Conservation (phyloP, 2,797 vertebrate genomes). For the Botia almorhae region DNA sequence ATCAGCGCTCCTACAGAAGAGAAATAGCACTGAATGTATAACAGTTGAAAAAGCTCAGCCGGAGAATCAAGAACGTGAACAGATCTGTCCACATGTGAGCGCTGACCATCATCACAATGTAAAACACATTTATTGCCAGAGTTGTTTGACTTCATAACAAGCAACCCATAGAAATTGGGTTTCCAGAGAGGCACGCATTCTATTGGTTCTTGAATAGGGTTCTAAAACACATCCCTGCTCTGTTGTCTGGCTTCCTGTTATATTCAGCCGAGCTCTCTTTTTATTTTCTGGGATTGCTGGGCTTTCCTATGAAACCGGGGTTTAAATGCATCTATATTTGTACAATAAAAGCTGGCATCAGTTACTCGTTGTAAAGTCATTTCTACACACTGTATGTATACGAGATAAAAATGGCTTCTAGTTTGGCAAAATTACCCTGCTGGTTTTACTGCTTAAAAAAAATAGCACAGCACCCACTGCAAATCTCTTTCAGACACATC, state of each 20-base stretch:
- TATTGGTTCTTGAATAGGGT: neutral
- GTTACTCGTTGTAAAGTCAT: too few species aligned
- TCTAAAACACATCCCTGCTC: neutral
- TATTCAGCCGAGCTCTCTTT: neutral
- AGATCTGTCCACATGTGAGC: neutral
- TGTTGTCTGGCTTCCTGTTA: neutral
- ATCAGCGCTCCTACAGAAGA: conserved; percentile 28
- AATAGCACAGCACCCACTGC: too few species aligned
- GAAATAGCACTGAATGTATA: conserved; percentile 29
- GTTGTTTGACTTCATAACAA: conserved; percentile 12
- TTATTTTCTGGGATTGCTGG: neutral
- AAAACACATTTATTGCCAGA: conserved; percentile 2
- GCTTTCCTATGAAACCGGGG: neutral
- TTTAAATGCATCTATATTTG: neutral
- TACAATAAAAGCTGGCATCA: too few species aligned
- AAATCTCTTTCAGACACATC: conserved; percentile 44
- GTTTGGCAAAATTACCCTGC: too few species aligned
- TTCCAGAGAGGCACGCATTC: neutral
- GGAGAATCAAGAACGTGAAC: conserved; percentile 19
- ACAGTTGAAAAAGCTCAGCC: conserved; percentile 20
- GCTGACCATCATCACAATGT: conserved; percentile 14
- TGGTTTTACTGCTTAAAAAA: too few species aligned
- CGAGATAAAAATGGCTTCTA: too few species aligned
- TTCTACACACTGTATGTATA: too few species aligned
- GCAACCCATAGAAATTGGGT: neutral